Evolutionary conservation across 2,797 vertebrate genomes (phyloP).

Genomic region (Loris lydekkerianus): DNA sequence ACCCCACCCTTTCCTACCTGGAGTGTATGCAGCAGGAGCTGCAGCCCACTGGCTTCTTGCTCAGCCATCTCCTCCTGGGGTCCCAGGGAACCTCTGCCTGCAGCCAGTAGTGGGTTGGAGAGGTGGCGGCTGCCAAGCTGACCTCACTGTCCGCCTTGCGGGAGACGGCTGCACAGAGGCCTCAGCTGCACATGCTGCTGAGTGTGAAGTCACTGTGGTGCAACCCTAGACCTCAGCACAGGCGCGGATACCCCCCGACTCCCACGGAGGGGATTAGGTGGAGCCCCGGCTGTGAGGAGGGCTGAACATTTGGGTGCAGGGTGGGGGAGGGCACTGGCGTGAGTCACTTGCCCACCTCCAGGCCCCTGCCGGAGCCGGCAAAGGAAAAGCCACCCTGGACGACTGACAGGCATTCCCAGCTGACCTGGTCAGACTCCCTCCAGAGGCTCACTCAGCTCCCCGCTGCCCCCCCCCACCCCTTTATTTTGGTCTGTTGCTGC

Average conservation of each 20-base stretch:
- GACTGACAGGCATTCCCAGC: slow-evolving; percentile 91
- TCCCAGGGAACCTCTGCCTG: slow-evolving; percentile 69
- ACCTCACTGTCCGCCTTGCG: slow-evolving; percentile 85
- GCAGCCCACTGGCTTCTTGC: slow-evolving; percentile 92
- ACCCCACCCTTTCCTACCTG: slow-evolving; percentile 92
- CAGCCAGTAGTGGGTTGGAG: slow-evolving; percentile 73
- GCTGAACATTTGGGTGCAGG: slow-evolving; percentile 84
- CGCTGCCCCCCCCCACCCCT: slow-evolving; percentile 48
- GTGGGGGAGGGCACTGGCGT: slow-evolving; percentile 83
- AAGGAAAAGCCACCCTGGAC: slow-evolving; percentile 83
- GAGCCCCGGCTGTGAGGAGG: slow-evolving; percentile 86
- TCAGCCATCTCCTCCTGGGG: slow-evolving; percentile 90
- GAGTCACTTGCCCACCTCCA: slow-evolving; percentile 88
- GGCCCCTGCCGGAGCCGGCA: slow-evolving; percentile 85
- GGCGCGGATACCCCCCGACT: slow-evolving; percentile 87
- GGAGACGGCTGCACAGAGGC: slow-evolving; percentile 82
- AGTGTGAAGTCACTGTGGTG: slow-evolving; percentile 87
- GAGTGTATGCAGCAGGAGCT: slow-evolving; percentile 93
- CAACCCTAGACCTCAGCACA: slow-evolving; percentile 89
- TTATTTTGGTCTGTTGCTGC: slow-evolving; percentile 86
- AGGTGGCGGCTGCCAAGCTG: slow-evolving; percentile 83
- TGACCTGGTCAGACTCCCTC: slow-evolving; percentile 89
- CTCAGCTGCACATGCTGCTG: slow-evolving; percentile 86
- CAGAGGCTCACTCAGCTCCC: slow-evolving; percentile 78
- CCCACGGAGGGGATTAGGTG: slow-evolving; percentile 91